These are phyloP conservation scores for Apoda limacodes DNA, from an alignment of 2,888 invertebrate genomes.

Conservation along the genomic window DNA sequence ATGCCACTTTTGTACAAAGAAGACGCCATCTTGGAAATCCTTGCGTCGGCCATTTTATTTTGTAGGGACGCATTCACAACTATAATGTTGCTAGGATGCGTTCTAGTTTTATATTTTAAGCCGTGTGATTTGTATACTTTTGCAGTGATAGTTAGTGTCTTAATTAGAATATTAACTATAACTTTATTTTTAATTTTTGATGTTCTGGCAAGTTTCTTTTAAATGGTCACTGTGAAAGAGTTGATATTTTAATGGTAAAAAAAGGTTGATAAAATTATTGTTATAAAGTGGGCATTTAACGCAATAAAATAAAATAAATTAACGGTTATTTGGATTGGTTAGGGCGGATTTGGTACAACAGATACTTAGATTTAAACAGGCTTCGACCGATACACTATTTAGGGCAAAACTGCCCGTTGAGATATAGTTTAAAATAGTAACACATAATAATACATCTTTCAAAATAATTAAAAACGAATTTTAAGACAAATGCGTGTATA, in stretches of 20 bases:
- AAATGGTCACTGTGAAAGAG: no score
- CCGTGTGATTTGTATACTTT: conserved; percentile 52
- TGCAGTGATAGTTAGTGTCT: conserved; percentile 51
- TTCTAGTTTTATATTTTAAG: conserved; percentile 41
- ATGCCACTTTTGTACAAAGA: conserved; percentile 32
- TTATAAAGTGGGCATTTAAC: no score
- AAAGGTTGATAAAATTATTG: no score
- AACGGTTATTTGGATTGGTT: conserved; percentile 32
- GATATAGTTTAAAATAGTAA: no score
- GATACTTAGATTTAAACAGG: conserved; percentile 22
- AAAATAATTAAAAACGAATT: no score
- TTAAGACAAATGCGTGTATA: no score
- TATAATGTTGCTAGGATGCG: conserved; percentile 32
- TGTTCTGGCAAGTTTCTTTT: conserved; percentile 32
- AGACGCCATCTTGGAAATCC: conserved; percentile 25
- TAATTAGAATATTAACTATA: conserved; percentile 46
- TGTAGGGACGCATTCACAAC: conserved; percentile 27
- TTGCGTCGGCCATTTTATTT: conserved; percentile 37
- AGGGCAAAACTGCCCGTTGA: no score
- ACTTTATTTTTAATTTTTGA: conserved; percentile 42
- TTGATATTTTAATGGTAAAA: no score
- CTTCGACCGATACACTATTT: no score
- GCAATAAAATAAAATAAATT: no score
- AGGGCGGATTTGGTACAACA: conserved; percentile 44
- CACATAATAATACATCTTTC: no score